Conservation (phyloP, 2,888 invertebrate genomes). For the Girardia tigrina region DNA sequence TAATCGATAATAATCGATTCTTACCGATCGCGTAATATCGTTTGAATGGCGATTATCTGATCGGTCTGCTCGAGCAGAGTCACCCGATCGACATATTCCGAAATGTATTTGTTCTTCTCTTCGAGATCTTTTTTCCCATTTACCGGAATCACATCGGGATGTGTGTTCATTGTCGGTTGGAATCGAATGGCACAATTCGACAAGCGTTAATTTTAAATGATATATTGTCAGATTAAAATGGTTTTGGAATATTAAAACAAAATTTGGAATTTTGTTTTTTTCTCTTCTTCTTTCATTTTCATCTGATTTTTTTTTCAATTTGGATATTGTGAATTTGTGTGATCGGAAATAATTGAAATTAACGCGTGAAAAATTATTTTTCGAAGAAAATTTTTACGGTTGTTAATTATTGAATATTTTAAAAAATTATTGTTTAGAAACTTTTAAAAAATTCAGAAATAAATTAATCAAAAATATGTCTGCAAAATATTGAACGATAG, state of each 20-base stretch:
- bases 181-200: background rate
- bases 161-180: background rate
- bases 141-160: background rate
- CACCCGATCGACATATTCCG: background rate
- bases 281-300: too few species aligned
- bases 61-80: conserved; percentile 40
- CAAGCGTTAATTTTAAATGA: background rate
- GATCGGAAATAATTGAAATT: too few species aligned
- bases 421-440: too few species aligned
- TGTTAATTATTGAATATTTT: too few species aligned
- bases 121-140: background rate
- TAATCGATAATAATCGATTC: conserved; percentile 32
- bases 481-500: too few species aligned
- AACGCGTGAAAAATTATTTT: too few species aligned
- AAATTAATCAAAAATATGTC: too few species aligned
- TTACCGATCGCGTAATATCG: conserved; percentile 52
- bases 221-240: background rate
- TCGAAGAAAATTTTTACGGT: too few species aligned
- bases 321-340: too few species aligned
- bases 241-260: background rate
- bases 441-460: too few species aligned
- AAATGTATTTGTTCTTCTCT: background rate
- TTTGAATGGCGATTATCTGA: conserved; percentile 51
- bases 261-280: too few species aligned
- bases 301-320: too few species aligned